phyloP scores from a whole-genome alignment of 2,797 vertebrate species.

The Poecilia gillii region DNA sequence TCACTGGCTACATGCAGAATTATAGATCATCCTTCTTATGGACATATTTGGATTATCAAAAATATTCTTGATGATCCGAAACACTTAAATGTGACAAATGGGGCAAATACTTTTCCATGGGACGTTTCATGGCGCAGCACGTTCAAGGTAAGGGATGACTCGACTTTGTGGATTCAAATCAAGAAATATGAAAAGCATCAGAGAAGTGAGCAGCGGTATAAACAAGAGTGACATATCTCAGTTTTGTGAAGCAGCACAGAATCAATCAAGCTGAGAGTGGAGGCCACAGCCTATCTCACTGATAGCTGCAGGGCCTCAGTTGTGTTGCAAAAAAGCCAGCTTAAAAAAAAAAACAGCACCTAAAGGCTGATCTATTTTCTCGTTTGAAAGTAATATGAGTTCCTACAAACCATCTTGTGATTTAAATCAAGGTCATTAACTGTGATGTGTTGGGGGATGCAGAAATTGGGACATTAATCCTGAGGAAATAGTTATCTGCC shows the following conservation, averaged over 20 bases:
- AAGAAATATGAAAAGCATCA: slow-evolving; percentile 6
- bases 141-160: slow-evolving; percentile 2
- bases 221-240: slow-evolving; percentile 43
- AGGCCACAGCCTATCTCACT: slow-evolving; percentile 55
- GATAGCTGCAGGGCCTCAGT: slow-evolving; percentile 57
- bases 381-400: slow-evolving; percentile 67
- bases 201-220: slow-evolving; percentile 24
- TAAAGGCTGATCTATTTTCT: slow-evolving; percentile 71
- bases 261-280: slow-evolving; percentile 73
- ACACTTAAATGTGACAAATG: not conserved
- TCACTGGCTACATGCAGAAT: no score
- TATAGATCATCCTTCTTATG: no score
- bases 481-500: slow-evolving; percentile 71
- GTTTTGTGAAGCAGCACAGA: slow-evolving; percentile 59
- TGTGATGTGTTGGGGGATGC: slow-evolving; percentile 68
- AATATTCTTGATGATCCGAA: not conserved
- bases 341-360: slow-evolving; percentile 52
- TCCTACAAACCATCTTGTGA: slow-evolving; percentile 66
- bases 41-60: no score
- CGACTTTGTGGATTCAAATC: slow-evolving; percentile 16
- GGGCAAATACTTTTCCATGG: not conserved
- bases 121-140: not conserved
- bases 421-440: slow-evolving; percentile 81
- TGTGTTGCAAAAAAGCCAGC: slow-evolving; percentile 39
- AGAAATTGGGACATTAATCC: slow-evolving; percentile 78